Evolutionary conservation across 2,888 invertebrate species (phyloP).

Genomic region (Trachelus tabidus): DNA sequence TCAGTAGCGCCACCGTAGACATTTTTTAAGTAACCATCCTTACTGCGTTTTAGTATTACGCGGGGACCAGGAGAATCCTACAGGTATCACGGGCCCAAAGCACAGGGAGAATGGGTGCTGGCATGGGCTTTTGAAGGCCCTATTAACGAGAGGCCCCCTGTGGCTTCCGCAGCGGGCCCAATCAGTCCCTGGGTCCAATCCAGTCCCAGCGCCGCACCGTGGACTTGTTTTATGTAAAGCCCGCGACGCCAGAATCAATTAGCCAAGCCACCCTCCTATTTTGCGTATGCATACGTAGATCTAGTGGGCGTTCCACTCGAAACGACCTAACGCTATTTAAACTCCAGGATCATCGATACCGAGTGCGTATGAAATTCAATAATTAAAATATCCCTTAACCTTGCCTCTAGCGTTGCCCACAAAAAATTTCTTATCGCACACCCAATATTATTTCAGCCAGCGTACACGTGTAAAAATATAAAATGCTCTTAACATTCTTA

Average conservation of each 20-base stretch:
- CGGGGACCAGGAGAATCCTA: background rate
- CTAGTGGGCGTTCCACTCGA: constrained; percentile 28
- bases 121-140: constrained; percentile 44
- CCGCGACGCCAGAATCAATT: constrained; percentile 56
- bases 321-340: constrained; percentile 20
- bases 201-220: constrained; percentile 34
- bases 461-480: background rate
- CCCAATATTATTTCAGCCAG: background rate
- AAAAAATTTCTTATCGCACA: background rate
- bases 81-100: background rate
- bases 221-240: constrained; percentile 55
- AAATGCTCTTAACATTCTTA: background rate
- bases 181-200: constrained; percentile 46
- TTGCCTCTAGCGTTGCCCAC: background rate
- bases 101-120: constrained; percentile 32
- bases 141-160: constrained; percentile 56
- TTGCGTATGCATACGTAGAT: constrained; percentile 43
- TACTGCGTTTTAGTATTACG: background rate
- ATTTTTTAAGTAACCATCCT: background rate
- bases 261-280: constrained; percentile 49
- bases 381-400: background rate
- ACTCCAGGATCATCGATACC: constrained; percentile 3
- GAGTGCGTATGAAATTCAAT: constrained; percentile 5
- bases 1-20: background rate
- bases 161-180: constrained; percentile 44